Evolutionary conservation across 64 coral and sea anemone genomes (phyloP).

Genomic region (Dendronephthya gigantea): DNA sequence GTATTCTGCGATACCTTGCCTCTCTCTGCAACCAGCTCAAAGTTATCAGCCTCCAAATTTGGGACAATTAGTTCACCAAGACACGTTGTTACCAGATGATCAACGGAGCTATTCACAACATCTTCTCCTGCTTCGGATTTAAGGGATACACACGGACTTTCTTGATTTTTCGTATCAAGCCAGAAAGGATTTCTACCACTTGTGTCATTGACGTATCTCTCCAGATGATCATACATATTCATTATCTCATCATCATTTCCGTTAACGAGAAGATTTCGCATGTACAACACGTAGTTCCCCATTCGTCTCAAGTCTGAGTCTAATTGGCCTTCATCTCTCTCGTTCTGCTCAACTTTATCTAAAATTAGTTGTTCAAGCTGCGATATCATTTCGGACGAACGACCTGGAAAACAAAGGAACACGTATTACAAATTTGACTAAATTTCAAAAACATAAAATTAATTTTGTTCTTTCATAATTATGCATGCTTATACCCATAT

Average conservation of each 20-base stretch:
- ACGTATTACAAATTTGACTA: no score
- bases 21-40: neutral
- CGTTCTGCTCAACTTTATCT: neutral
- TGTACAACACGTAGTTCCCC: neutral
- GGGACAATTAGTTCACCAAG: neutral
- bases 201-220: neutral
- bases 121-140: neutral
- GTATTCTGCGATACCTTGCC: neutral
- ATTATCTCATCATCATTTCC: neutral
- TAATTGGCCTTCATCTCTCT: neutral
- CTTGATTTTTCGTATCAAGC: neutral
- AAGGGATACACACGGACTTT: neutral
- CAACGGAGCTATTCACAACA: neutral
- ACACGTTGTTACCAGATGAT: neutral
- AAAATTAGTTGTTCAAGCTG: neutral
- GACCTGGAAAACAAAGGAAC: neutral
- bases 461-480: no score
- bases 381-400: neutral
- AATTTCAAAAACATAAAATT: no score
- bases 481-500: no score
- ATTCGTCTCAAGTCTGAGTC: neutral
- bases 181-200: neutral
- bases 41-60: neutral
- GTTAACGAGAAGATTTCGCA: neutral
- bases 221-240: neutral